Base-by-base conservation (phyloP, 2,797 vertebrate genomes). In the Danio choprae region DNA sequence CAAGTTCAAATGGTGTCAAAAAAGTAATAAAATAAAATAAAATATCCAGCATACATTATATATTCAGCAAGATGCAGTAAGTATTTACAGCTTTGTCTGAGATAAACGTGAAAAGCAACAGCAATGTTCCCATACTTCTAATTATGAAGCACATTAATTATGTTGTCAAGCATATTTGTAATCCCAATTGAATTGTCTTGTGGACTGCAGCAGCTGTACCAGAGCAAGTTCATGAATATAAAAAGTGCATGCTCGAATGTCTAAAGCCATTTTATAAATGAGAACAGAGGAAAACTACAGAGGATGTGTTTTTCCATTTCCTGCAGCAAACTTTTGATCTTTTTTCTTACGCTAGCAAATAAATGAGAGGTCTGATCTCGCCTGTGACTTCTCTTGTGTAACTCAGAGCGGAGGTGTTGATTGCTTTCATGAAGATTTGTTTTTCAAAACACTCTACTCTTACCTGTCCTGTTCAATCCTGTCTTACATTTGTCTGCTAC, bases 371-470 rank as follows among this genome's bases (percentile, higher is more conserved):
- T 46, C 16, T 59, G 20, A 55, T 48, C 22, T 18, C 46, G 10
- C 20, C 20, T 9, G 44, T 38, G 36, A 43, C 13, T 41, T 71
- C 71, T 59, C 53, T 53, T 20, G 5, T 12, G 38, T 55, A 62
- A 48, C 10, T 53, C 29, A 50, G 16, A 18, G 18, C 1, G 3
- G 60, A 81, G 16, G 64, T 51, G 63, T 36, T 59, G 64, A 83
- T 68, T 82, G 56, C 70, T 84, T 84, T 76, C 1, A n/a, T 59
- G 56, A 48, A 22, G 58, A 41, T 75, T 81, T 78, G 65, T 67
- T 73, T 74, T 74, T 80, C 11, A 60, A 74, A 81, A 71, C 13
- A 67, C 51, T 18, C 20, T 62, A 58, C 44, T 83, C 53, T 74
- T 58, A 50, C 46, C 38, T 50, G 64, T 60, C 79, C 58, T 40